These are phyloP conservation scores for Equus przewalskii DNA, from an alignment of 2,113 vertebrate genomes.

Conservation along the genomic window DNA sequence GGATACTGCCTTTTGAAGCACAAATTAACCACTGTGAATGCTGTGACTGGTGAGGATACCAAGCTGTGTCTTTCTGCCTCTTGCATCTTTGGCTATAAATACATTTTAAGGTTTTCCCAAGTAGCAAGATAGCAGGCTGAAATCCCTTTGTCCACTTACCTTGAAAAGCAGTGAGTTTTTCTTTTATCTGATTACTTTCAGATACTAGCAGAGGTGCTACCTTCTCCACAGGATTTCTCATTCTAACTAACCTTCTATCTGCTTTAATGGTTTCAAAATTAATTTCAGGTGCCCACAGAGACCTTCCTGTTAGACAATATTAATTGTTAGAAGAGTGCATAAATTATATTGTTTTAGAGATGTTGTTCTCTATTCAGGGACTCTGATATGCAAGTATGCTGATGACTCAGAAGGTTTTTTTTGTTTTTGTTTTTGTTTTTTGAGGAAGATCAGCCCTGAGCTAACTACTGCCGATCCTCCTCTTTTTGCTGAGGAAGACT, in stretches of 20 bases:
- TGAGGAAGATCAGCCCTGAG: too few relatives aligned
- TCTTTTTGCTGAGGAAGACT: too few relatives aligned
- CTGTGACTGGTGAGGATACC: neutral
- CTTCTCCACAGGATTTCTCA: conserved; percentile 67
- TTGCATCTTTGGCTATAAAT: conserved; percentile 7
- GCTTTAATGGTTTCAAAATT: conserved; percentile 74
- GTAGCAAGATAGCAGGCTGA: neutral
- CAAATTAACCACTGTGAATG: conserved; percentile 6
- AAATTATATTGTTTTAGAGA: conserved; percentile 68
- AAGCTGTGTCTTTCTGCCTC: neutral
- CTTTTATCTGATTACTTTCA: conserved; percentile 33
- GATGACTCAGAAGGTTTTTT: neutral
- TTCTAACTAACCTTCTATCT: conserved; percentile 68
- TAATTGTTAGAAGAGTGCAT: conserved; percentile 68
- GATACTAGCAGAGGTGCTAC: conserved; percentile 26
- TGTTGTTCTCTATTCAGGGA: conserved; percentile 63
- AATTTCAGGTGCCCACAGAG: conserved; percentile 69
- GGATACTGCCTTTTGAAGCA: conserved; percentile 13
- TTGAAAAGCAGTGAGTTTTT: conserved; percentile 27
- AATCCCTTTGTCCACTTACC: conserved; percentile 1
- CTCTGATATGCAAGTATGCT: conserved; percentile 66
- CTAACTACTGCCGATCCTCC: too few relatives aligned
- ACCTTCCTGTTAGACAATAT: conserved; percentile 61
- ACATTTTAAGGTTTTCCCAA: conserved; percentile 28
- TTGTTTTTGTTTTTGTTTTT: too few relatives aligned